Percentiles rank a stretch among this genome's conserved stretches.
These are phyloP conservation scores for Peromyscus californicus DNA, from an alignment of 2,113 vertebrate species.

Conservation along the genomic window DNA sequence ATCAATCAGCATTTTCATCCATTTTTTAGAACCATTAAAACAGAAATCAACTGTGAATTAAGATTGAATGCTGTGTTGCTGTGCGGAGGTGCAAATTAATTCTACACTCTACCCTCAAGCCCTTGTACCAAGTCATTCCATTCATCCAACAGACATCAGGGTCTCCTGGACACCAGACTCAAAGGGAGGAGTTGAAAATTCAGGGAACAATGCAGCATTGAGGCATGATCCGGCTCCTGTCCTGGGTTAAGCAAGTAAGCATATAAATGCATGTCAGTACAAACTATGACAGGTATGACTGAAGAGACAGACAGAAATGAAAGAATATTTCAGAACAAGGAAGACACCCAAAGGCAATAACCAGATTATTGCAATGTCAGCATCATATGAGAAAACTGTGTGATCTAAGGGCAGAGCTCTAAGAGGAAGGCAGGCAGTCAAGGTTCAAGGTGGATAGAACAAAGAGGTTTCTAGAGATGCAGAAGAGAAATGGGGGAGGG, in stretches of 20 bases:
- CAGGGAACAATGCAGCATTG: background rate
- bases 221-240: background rate
- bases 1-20: background rate
- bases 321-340: slow-evolving; percentile 34
- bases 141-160: background rate
- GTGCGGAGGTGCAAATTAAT: background rate
- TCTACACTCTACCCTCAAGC: background rate
- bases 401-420: background rate
- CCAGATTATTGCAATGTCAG: background rate
- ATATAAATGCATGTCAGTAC: background rate
- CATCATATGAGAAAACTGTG: background rate
- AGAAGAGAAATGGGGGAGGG: fast-evolving
- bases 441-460: background rate
- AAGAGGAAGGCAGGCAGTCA: background rate
- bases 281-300: background rate
- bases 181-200: background rate
- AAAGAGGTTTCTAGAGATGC: background rate
- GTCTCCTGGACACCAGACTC: background rate
- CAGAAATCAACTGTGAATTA: background rate
- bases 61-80: background rate
- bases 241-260: slow-evolving; percentile 2
- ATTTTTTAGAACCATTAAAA: slow-evolving; percentile 21
- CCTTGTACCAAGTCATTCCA: background rate
- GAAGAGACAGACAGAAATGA: background rate
- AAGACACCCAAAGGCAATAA: background rate